Evolutionary conservation across 2,113 vertebrate genomes (phyloP).

Genomic region (Tetraodon nigroviridis): DNA sequence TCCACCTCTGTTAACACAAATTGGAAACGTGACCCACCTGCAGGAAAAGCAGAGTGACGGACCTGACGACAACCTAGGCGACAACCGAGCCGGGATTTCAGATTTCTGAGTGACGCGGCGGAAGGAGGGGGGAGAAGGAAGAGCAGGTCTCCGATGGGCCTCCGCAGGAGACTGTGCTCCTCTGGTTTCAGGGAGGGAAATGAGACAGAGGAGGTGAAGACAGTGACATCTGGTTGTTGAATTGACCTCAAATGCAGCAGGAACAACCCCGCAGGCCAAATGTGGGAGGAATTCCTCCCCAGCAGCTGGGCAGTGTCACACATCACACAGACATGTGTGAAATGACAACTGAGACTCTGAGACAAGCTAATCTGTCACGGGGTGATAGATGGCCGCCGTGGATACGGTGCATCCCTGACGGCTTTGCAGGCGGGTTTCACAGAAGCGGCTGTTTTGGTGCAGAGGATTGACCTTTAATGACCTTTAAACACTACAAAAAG

Average conservation of each 20-base stretch:
- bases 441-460: neutral
- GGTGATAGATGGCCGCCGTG: neutral
- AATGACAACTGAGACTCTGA: conserved; percentile 2
- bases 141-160: conserved; percentile 12
- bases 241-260: neutral
- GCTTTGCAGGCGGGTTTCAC: neutral
- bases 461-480: neutral
- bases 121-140: conserved; percentile 17
- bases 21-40: conserved; percentile 57
- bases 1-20: conserved; percentile 55
- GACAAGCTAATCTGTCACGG: neutral
- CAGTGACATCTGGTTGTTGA: conserved; percentile 4
- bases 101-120: conserved; percentile 12
- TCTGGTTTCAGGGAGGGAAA: conserved; percentile 1
- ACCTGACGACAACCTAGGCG: conserved; percentile 16
- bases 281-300: conserved; percentile 7
- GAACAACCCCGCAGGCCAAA: neutral
- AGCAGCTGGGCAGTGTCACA: conserved; percentile 3
- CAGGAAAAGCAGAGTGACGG: conserved; percentile 36
- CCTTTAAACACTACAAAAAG: conserved; percentile 11
- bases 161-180: conserved; percentile 28
- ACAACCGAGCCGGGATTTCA: conserved; percentile 11
- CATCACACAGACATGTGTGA: conserved; percentile 5
- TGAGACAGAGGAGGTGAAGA: conserved; percentile 1
- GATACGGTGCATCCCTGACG: neutral